These are phyloP conservation scores for Hyposoter didymator DNA, from an alignment of 2,888 invertebrate genomes.

Conservation along the genomic window DNA sequence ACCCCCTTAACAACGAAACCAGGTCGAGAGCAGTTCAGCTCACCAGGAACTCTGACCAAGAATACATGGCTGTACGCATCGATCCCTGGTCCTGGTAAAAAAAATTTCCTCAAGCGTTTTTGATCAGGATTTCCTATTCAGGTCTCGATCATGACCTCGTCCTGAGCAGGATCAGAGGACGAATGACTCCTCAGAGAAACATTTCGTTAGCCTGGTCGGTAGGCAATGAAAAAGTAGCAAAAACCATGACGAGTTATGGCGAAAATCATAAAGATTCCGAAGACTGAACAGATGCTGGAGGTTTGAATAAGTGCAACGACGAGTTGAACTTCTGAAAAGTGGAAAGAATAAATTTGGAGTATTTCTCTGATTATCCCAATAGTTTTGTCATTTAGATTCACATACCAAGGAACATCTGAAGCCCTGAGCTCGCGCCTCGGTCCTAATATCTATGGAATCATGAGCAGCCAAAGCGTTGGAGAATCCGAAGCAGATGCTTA, in stretches of 20 bases:
- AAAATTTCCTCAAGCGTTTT: no score
- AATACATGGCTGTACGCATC: no score
- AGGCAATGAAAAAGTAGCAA: not conserved
- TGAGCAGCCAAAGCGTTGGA: slow-evolving; percentile 31
- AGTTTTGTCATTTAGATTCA: slow-evolving; percentile 14
- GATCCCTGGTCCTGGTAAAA: no score
- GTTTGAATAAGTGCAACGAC: not conserved
- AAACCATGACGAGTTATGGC: not conserved
- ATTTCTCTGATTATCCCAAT: slow-evolving; percentile 15
- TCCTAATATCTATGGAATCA: slow-evolving; percentile 3
- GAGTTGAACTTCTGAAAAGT: not conserved
- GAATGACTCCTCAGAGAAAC: no score
- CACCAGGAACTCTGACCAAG: no score
- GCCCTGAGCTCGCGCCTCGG: not conserved
- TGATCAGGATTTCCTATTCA: no score
- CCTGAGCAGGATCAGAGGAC: no score
- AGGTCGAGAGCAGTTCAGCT: no score
- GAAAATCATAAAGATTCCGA: not conserved
- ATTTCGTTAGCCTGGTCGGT: no score
- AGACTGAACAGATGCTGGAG: not conserved
- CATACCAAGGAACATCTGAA: not conserved
- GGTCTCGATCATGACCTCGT: no score
- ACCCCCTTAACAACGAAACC: no score
- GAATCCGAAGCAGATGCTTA: slow-evolving; percentile 72
- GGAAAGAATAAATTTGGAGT: not conserved